phyloP scores from a whole-genome alignment of 2,113 vertebrate genomes.

The Myiozetetes cayanensis region DNA sequence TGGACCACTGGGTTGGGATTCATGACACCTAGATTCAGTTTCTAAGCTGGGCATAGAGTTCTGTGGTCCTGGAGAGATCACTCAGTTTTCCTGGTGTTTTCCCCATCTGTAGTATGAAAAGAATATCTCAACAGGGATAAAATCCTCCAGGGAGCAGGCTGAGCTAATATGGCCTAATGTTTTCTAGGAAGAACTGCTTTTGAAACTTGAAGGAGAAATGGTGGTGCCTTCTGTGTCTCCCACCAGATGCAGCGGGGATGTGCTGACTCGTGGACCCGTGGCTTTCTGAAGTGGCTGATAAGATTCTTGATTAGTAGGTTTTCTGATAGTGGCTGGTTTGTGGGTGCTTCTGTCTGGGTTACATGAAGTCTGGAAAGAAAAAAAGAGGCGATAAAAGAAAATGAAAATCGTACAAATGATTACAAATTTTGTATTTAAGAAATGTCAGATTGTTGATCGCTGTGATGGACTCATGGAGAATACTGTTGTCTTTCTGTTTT shows the following conservation, averaged over 20 bases:
- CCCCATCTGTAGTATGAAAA: background rate
- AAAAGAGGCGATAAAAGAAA: background rate
- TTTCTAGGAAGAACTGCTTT: background rate
- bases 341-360: background rate
- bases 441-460: background rate
- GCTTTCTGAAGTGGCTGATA: background rate
- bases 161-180: background rate
- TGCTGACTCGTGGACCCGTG: accelerated
- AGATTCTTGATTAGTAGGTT: background rate
- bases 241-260: background rate
- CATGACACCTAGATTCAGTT: accelerated
- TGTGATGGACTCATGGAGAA: background rate
- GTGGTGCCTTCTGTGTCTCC: background rate
- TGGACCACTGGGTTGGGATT: background rate
- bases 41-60: background rate
- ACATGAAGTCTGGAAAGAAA: background rate
- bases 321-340: background rate
- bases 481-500: background rate
- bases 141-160: background rate
- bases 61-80: background rate
- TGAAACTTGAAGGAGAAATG: background rate
- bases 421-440: background rate
- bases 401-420: background rate
- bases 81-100: background rate
- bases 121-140: background rate